Percentiles rank a stretch among this genome's conserved stretches.
Conservation (phyloP, 2,113 vertebrate genomes). For the Pampusana beccarii region DNA sequence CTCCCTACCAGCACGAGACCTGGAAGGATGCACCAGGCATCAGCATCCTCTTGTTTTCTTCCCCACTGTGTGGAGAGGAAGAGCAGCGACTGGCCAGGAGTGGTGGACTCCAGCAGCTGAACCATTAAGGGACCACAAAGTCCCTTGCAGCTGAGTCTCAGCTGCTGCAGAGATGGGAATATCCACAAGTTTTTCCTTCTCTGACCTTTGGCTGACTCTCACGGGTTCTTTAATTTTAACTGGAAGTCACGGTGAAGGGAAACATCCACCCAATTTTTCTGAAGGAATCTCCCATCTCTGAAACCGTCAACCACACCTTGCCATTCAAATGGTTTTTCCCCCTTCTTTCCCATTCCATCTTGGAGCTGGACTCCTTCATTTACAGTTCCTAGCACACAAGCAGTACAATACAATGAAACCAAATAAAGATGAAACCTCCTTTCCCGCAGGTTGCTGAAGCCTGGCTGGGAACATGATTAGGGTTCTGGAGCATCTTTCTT, state of each 20-base stretch:
- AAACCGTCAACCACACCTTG: not conserved
- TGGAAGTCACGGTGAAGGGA: not conserved
- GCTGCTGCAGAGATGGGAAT: not conserved
- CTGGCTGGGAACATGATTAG: not conserved
- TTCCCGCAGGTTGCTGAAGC: not conserved
- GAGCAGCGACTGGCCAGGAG: not conserved
- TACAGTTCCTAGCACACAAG: not conserved
- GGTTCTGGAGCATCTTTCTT: too few species aligned
- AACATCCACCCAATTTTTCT: not conserved
- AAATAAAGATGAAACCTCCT: not conserved
- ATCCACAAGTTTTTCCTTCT: not conserved
- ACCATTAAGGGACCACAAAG: accelerated
- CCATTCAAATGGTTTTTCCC: not conserved
- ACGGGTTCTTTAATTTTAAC: not conserved
- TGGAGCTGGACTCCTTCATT: not conserved
- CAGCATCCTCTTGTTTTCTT: not conserved
- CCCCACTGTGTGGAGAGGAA: too few species aligned
- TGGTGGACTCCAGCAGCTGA: not conserved
- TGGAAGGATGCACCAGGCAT: not conserved
- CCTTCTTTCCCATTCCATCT: not conserved
- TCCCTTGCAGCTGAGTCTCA: not conserved
- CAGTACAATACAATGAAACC: not conserved
- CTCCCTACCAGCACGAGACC: not conserved
- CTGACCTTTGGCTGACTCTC: not conserved
- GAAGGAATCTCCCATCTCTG: not conserved